These are phyloP conservation scores for Spodoptera littoralis DNA, from an alignment of 2,888 invertebrate genomes.

Conservation along the genomic window DNA sequence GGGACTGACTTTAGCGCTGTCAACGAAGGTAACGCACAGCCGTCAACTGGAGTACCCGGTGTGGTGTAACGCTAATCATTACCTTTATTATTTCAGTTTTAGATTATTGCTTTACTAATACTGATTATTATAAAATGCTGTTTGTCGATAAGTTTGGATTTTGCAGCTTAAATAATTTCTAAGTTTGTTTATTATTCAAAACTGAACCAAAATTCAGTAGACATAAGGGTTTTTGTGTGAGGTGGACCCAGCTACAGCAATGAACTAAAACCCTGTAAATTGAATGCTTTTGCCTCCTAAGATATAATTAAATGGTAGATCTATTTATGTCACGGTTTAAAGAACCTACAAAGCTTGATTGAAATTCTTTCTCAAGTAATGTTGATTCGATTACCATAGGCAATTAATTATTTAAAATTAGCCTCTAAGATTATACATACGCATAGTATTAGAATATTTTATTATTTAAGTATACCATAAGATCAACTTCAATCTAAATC, in stretches of 20 bases:
- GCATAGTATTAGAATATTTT: background rate
- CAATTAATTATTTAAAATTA: too few species aligned
- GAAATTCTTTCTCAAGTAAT: background rate
- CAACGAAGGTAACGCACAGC: conserved; percentile 84
- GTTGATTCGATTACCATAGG: conserved; percentile 16
- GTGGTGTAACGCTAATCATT: conserved; percentile 29
- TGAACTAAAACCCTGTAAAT: too few species aligned
- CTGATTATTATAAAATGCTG: conserved; percentile 15
- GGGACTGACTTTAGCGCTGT: conserved; percentile 85
- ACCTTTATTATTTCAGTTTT: conserved; percentile 1
- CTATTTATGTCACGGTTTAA: too few species aligned
- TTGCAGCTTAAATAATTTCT: background rate
- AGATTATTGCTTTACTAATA: conserved; percentile 49
- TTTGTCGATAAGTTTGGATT: conserved; percentile 18
- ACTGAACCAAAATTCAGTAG: background rate
- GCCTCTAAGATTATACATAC: background rate
- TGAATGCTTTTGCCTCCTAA: too few species aligned
- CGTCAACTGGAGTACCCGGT: conserved; percentile 73
- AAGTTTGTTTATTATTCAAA: background rate
- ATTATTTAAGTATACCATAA: conserved; percentile 5
- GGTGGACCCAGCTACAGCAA: too few species aligned
- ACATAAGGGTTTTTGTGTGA: too few species aligned
- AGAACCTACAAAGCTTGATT: too few species aligned
- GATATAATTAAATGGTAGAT: too few species aligned
- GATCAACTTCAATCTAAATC: conserved; percentile 11